phyloP scores from a whole-genome alignment of 2,888 invertebrate genomes.

The Nephrocerus scutellatus region DNA sequence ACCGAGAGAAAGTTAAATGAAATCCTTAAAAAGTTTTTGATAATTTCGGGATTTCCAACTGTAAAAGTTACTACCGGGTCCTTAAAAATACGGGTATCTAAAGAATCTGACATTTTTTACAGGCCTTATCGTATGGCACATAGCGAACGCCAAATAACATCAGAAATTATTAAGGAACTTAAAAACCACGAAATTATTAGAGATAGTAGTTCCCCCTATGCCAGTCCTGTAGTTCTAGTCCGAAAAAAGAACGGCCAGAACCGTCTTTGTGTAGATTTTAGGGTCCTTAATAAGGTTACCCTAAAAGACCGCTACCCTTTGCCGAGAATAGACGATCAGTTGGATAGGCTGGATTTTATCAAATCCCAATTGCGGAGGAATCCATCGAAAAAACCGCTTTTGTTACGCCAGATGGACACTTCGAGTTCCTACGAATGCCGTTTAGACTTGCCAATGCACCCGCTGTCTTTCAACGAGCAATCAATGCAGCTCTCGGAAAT shows the following conservation, averaged over 20 bases:
- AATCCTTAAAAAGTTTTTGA: constrained; percentile 3
- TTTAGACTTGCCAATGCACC: constrained; percentile 6
- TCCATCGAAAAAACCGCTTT: constrained; percentile 6
- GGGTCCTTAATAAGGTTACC: constrained; percentile 8
- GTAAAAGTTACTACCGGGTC: constrained; percentile 4
- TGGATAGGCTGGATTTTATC: constrained; percentile 4
- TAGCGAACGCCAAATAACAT: constrained; percentile 4
- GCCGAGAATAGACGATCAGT: constrained; percentile 8
- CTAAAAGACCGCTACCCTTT: constrained; percentile 9
- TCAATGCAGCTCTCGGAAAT: constrained; percentile 2
- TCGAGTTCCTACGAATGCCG: constrained; percentile 2
- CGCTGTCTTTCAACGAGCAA: constrained; percentile 1
- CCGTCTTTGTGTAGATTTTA: constrained; percentile 9
- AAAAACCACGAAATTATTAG: constrained; percentile 3
- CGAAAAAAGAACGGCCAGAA: constrained; percentile 9
- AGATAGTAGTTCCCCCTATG: constrained; percentile 10
- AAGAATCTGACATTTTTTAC: constrained; percentile 7
- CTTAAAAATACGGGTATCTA: constrained; percentile 6
- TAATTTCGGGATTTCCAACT: constrained; percentile 5
- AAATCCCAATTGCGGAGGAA: not conserved
- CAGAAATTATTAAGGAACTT: constrained; percentile 3
- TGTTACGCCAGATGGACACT: constrained; percentile 5
- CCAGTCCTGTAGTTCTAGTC: constrained; percentile 10
- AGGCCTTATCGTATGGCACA: constrained; percentile 7
- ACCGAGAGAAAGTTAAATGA: not conserved